Evolutionary conservation across 1,140 invertebrate species (phyloP), one percentile per base, ranked within the genome.

Genomic region (Cydia amplana): DNA sequence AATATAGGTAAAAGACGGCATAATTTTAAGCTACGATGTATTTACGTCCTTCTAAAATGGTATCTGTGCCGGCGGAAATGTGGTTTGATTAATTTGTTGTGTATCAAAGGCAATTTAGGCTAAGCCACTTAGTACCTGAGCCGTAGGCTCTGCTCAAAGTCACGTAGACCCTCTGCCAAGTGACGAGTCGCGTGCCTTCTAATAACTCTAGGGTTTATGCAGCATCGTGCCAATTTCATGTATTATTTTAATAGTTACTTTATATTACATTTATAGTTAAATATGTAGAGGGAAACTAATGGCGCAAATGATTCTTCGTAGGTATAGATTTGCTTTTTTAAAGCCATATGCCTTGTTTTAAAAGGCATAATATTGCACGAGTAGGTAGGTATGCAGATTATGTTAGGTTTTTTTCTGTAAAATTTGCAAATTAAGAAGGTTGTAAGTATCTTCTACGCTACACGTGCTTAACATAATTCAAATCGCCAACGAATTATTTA

Each of bases 101-200:
- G 20, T 60, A 60, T 81, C 74, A 77, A 70, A 82, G 77, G 78
- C 76, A 75, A 86, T 85, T 83, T 83, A 76, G 78, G 76, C 65
- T 85, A 80, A 74, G 79, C 79, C 81, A 80, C 65, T 73, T 75
- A 40, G 55, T 73, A 76, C 28, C 55, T 74, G 25, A 46, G 55
- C 70, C 32, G 36, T 60, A 51, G 67, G 72, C 75, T 83, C 82
- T 90, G 87, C 74, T 77, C 32, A 43, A 55, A 81, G 85, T 90
- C 88, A 90, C 88, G 88, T 90, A 88, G 83, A 81, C 87, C 83
- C 80, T 78, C 79, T 72, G 72, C 60, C 60, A 60, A 60, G 75
- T 76, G 64, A 78, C 76, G 74, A 40, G 82, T 82, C 88, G 79
- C 88, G 87, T 87, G 86, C 87, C 78, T 23, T 40, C 64, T 84